Evolutionary conservation across 2,888 invertebrate genomes (phyloP).

Genomic region (Sicus ferrugineus): DNA sequence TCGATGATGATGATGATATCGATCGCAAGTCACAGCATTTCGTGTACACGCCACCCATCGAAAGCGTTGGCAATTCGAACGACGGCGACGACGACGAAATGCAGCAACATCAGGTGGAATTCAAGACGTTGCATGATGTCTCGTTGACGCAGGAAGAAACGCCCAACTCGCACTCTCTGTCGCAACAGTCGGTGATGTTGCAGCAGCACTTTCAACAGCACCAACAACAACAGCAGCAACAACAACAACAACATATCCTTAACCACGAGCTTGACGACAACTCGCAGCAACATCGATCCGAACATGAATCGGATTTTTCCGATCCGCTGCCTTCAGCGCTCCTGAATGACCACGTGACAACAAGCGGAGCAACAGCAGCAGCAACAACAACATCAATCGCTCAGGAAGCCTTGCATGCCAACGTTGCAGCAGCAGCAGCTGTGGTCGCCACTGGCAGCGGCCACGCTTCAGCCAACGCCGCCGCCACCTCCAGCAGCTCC

Average conservation of each 20-base stretch:
- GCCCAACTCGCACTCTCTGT: constrained; percentile 20
- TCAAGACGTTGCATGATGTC: constrained; percentile 14
- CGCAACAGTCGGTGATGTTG: constrained; percentile 25
- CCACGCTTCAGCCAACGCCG: constrained; percentile 6
- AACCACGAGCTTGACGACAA: constrained; percentile 5
- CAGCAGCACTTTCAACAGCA: constrained; percentile 37
- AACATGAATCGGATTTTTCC: constrained; percentile 9
- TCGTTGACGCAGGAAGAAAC: constrained; percentile 18
- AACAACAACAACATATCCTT: constrained; percentile 39
- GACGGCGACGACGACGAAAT: constrained; percentile 35
- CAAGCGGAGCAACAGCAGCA: constrained; percentile 8
- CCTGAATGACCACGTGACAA: constrained; percentile 14
- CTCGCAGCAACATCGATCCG: constrained; percentile 13
- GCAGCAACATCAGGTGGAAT: constrained; percentile 28
- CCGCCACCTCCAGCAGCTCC: constrained; percentile 12
- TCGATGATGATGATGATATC: constrained; percentile 34
- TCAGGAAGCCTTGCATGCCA: neutral
- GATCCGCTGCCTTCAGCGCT: constrained; percentile 5
- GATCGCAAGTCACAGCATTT: constrained; percentile 44
- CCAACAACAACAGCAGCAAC: constrained; percentile 31
- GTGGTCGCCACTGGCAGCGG: constrained; percentile 39
- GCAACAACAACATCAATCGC: neutral
- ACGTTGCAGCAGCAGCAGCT: constrained; percentile 20
- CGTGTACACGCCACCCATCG: constrained; percentile 37
- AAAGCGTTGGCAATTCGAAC: constrained; percentile 20